A percentile compares a stretch with the other conserved stretches of the same genome.
Conservation (phyloP, 2,888 invertebrate species). For the Nycteola revayana region DNA sequence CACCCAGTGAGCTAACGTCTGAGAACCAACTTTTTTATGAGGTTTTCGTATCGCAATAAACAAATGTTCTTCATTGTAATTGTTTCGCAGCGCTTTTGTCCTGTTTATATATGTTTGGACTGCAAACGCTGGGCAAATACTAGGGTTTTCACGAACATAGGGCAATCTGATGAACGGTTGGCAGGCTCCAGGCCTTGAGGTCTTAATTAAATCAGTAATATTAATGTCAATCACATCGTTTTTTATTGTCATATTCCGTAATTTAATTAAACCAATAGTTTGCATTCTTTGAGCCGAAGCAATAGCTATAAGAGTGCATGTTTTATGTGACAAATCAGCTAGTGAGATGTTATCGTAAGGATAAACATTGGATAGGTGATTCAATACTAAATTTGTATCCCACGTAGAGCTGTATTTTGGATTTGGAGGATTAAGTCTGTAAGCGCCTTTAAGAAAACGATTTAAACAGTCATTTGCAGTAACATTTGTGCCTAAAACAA, state of each 20-base stretch:
- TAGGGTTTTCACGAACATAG: conserved; percentile 3
- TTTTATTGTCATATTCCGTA: conserved; percentile 8
- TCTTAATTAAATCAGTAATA: conserved; percentile 16
- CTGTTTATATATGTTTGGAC: conserved; percentile 2
- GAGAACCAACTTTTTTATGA: conserved; percentile 1
- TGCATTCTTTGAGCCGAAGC: conserved; percentile 7
- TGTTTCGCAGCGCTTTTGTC: neutral
- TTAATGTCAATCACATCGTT: conserved; percentile 8
- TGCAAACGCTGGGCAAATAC: conserved; percentile 1
- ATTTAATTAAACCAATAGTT: conserved; percentile 7
- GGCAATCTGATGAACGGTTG: conserved; percentile 6
- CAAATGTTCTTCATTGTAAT: conserved; percentile 1
- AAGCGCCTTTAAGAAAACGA: conserved; percentile 22
- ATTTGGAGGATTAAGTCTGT: conserved; percentile 10
- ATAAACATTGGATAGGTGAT: neutral
- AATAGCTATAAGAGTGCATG: conserved; percentile 2
- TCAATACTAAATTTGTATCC: conserved; percentile 8
- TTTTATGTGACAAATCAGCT: neutral
- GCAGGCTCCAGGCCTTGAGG: conserved; percentile 8
- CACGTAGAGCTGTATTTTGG: conserved; percentile 22
- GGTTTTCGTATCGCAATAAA: conserved; percentile 4
- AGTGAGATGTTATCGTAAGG: conserved; percentile 1
- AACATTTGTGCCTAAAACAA: conserved; percentile 3
- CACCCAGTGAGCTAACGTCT: conserved; percentile 5
- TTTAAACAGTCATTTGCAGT: conserved; percentile 5